Conservation (phyloP, 2,888 invertebrate species). For the Drosophila demipolita region DNA sequence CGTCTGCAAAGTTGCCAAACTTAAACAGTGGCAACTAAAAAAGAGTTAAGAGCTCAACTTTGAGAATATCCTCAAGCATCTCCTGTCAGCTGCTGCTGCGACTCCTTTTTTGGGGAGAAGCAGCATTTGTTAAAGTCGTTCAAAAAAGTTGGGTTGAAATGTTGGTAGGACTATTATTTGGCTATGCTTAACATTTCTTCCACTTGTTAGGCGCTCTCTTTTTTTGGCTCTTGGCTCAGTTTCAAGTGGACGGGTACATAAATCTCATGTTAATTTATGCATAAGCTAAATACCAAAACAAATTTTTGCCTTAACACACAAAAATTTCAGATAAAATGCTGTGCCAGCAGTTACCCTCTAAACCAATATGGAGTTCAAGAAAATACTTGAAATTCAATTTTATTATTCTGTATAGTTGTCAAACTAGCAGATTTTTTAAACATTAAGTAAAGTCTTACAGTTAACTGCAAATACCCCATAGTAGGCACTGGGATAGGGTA, state of each 20-base stretch:
- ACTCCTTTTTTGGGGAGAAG: constrained; percentile 8
- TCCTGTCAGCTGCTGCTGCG: constrained; percentile 10
- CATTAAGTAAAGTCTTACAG: neutral
- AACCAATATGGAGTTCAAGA: neutral
- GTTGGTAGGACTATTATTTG: constrained; percentile 41
- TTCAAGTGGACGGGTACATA: constrained; percentile 70
- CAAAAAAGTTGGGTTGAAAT: constrained; percentile 17
- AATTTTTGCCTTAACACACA: constrained; percentile 59
- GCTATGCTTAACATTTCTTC: constrained; percentile 58
- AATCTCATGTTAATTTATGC: constrained; percentile 81
- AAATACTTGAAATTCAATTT: fast-evolving
- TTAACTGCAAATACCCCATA: neutral
- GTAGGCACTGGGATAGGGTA: constrained; percentile 5
- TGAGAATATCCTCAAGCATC: constrained; percentile 26
- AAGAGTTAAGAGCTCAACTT: constrained; percentile 50
- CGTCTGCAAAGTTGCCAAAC: constrained; percentile 72
- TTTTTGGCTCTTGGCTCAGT: constrained; percentile 62
- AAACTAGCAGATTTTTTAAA: neutral
- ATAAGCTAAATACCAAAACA: constrained; percentile 78
- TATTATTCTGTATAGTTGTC: neutral
- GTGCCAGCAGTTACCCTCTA: constrained; percentile 18
- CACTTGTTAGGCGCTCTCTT: constrained; percentile 63
- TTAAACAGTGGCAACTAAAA: constrained; percentile 53
- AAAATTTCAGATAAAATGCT: neutral
- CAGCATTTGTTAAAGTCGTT: constrained; percentile 47